A percentile compares a stretch with the other conserved stretches of the same genome.
Conservation (phyloP, 53 echinoderm and acorn worm species). For the Arbacia lixula region DNA sequence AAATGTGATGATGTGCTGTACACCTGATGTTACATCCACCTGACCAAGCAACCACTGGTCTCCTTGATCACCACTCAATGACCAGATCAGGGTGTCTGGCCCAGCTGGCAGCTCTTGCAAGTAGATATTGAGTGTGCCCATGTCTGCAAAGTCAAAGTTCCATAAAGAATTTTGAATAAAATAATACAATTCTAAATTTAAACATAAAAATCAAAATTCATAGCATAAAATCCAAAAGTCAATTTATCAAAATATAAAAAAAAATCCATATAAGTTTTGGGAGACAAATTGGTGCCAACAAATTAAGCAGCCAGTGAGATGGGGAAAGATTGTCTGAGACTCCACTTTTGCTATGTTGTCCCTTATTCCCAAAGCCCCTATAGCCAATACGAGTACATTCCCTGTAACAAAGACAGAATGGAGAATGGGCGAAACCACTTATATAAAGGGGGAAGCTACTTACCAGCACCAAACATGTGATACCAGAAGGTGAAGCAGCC, state of each 20-base stretch:
- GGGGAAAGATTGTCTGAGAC: constrained; percentile 29
- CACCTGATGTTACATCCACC: constrained; percentile 39
- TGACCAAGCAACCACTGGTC: constrained; percentile 69
- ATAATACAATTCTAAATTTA: neutral
- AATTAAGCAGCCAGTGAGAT: constrained; percentile 45
- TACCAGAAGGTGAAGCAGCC: constrained; percentile 72
- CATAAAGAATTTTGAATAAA: neutral
- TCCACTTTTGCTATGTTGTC: constrained; percentile 10
- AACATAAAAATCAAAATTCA: too few relatives aligned
- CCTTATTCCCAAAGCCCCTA: too few relatives aligned
- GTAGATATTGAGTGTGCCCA: constrained; percentile 65
- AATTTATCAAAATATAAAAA: too few relatives aligned
- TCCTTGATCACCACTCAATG: constrained; percentile 60
- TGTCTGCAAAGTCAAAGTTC: constrained; percentile 5
- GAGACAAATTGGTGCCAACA: constrained; percentile 84
- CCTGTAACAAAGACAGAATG: too few relatives aligned
- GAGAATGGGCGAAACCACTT: too few relatives aligned
- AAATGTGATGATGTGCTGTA: constrained; percentile 42
- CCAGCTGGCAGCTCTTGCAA: constrained; percentile 46
- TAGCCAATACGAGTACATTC: too few relatives aligned
- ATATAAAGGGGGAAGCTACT: too few relatives aligned
- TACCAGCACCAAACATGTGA: constrained; percentile 71
- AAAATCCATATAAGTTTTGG: too few relatives aligned
- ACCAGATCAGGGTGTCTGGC: constrained; percentile 44
- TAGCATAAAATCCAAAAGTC: too few relatives aligned